Percentiles rank a stretch among this genome's conserved stretches.
Evolutionary conservation across 1,140 invertebrate genomes (phyloP).

Genomic region (Panagrolaimus sp.): DNA sequence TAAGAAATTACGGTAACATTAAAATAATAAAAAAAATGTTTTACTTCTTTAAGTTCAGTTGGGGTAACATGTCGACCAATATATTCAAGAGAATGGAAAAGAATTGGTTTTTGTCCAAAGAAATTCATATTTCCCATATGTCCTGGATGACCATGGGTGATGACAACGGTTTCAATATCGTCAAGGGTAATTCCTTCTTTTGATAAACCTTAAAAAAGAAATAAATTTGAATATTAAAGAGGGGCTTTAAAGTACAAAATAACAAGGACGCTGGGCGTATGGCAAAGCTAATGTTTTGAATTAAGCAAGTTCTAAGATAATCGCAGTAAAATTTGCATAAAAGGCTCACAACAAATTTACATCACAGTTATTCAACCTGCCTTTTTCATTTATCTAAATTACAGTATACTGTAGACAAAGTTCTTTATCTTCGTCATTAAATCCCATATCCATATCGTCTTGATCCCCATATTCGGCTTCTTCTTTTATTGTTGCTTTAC

Average conservation of each 20-base stretch:
- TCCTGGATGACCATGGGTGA: constrained; percentile 50
- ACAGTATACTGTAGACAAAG: background rate
- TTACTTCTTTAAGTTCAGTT: constrained; percentile 46
- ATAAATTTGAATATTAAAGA: background rate
- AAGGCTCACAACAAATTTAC: too few species aligned
- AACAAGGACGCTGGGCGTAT: too few species aligned
- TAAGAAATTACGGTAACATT: background rate
- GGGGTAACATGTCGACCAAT: constrained; percentile 50
- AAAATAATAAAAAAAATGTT: constrained; percentile 8
- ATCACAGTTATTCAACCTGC: background rate
- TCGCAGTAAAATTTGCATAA: too few species aligned
- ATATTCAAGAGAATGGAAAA: constrained; percentile 50
- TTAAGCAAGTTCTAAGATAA: too few species aligned
- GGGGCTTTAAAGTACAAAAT: too few species aligned
- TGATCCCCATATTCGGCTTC: too few species aligned
- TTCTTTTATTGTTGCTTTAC: too few species aligned
- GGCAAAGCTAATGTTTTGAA: too few species aligned
- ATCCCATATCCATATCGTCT: background rate
- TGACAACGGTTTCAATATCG: constrained; percentile 47
- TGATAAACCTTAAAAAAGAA: constrained; percentile 31
- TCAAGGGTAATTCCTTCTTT: constrained; percentile 46
- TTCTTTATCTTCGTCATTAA: background rate
- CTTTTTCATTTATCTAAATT: background rate
- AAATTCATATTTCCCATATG: constrained; percentile 55
- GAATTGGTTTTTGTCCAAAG: constrained; percentile 53